These are phyloP conservation scores for Strigamia transsilvanica DNA, from an alignment of 2,888 invertebrate genomes.

Conservation along the genomic window DNA sequence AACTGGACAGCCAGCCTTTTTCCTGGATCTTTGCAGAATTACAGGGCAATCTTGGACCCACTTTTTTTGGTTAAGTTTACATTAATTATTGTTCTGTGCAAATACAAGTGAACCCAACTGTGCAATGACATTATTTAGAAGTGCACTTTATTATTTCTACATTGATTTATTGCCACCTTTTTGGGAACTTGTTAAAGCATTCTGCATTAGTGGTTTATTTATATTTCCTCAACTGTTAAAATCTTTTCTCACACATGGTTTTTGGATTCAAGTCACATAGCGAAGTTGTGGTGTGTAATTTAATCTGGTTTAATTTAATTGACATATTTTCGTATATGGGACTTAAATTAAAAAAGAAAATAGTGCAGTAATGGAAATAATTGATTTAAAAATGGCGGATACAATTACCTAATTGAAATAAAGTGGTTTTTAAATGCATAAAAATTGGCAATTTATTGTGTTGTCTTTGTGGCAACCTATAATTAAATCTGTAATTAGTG, in stretches of 20 bases:
- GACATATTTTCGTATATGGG: neutral
- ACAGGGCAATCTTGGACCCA: neutral
- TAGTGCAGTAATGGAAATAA: neutral
- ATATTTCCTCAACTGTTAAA: conserved; percentile 21
- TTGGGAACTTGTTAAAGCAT: neutral
- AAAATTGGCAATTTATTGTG: neutral
- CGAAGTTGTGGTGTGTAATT: neutral
- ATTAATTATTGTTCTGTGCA: neutral
- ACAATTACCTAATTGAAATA: neutral
- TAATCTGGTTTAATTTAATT: conserved; percentile 21
- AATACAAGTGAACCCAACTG: neutral
- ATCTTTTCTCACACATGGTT: conserved; percentile 18
- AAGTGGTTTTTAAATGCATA: conserved; percentile 3
- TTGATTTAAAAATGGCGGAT: neutral
- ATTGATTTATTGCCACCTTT: conserved; percentile 6
- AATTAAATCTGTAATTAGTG: neutral
- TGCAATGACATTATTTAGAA: neutral
- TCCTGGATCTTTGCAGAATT: neutral
- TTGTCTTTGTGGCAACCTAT: conserved; percentile 2
- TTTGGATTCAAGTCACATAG: neutral
- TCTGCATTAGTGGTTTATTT: conserved; percentile 7
- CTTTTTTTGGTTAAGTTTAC: too few species aligned
- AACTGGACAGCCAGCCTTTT: neutral
- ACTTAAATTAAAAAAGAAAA: neutral
- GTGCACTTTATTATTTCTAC: neutral